These are phyloP conservation scores for Pantherophis vulpinus DNA, from an alignment of 2,797 vertebrate genomes.

Conservation along the genomic window DNA sequence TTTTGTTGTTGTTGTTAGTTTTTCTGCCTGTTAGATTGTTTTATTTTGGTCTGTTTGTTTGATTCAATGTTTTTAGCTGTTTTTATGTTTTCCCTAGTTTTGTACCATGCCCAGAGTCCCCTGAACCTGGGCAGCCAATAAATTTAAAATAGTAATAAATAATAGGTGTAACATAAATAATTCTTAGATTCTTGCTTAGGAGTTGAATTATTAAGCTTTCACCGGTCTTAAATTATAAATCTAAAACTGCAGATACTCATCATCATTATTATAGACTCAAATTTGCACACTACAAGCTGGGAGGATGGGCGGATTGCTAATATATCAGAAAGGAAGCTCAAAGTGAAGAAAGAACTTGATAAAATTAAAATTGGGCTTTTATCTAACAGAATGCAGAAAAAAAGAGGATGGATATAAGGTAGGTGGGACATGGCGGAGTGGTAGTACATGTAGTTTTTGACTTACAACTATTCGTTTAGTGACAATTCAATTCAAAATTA, in stretches of 20 bases:
- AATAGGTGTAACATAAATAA: too few relatives aligned
- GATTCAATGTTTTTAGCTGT: background rate
- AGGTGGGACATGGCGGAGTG: background rate
- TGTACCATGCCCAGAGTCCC: background rate
- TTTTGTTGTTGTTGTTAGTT: too few relatives aligned
- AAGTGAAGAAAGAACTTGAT: background rate
- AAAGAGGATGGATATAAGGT: background rate
- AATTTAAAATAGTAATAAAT: background rate
- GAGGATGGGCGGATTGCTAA: background rate
- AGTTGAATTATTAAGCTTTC: too few relatives aligned
- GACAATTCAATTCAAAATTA: too few relatives aligned
- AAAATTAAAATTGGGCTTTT: background rate
- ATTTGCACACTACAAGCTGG: background rate
- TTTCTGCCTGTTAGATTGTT: background rate
- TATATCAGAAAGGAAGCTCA: background rate
- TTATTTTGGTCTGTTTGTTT: background rate
- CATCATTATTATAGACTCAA: background rate
- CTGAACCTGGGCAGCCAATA: background rate
- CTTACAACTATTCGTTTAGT: too few relatives aligned
- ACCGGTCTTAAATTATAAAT: too few relatives aligned
- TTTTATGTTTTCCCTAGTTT: background rate
- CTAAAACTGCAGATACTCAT: background rate
- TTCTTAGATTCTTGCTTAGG: too few relatives aligned
- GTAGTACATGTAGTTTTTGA: background rate
- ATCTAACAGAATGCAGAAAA: background rate